A percentile compares a stretch with the other conserved stretches of the same genome.
phyloP scores from a whole-genome alignment of 2,113 vertebrate species.

The Peromyscus polionotus region DNA sequence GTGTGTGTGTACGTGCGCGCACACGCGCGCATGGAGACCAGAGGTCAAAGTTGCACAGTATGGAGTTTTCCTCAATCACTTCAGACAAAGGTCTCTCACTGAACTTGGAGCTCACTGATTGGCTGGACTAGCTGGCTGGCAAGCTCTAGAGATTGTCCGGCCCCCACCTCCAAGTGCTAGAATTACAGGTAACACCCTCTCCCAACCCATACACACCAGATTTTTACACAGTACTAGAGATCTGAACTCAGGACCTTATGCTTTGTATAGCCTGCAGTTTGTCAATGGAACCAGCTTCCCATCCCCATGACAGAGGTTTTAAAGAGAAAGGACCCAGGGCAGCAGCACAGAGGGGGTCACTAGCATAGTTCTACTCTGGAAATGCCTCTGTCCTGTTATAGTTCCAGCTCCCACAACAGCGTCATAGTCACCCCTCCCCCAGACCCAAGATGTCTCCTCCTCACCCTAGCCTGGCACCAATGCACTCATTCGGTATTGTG shows the following conservation, averaged over 20 bases:
- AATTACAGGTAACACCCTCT: background rate
- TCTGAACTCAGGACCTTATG: background rate
- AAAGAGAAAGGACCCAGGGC: background rate
- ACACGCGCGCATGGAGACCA: background rate
- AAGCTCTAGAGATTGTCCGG: no score
- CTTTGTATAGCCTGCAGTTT: background rate
- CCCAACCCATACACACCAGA: background rate
- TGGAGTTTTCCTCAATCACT: background rate
- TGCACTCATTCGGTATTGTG: no score
- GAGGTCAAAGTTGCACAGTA: background rate
- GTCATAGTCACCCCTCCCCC: background rate
- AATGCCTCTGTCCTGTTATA: background rate
- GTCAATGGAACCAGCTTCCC: background rate
- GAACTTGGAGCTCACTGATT: background rate
- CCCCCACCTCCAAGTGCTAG: background rate
- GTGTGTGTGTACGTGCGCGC: background rate
- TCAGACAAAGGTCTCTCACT: background rate
- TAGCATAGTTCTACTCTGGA: background rate
- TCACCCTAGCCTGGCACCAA: background rate
- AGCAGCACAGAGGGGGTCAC: background rate
- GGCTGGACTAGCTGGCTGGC: background rate
- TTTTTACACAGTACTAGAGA: background rate
- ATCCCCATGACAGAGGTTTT: background rate
- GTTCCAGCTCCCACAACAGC: background rate
- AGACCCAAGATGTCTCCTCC: accelerated